A percentile compares a stretch with the other conserved stretches of the same genome.
These are phyloP conservation scores for Thalassoma bifasciatum DNA, from an alignment of 2,113 vertebrate species.

Conservation along the genomic window DNA sequence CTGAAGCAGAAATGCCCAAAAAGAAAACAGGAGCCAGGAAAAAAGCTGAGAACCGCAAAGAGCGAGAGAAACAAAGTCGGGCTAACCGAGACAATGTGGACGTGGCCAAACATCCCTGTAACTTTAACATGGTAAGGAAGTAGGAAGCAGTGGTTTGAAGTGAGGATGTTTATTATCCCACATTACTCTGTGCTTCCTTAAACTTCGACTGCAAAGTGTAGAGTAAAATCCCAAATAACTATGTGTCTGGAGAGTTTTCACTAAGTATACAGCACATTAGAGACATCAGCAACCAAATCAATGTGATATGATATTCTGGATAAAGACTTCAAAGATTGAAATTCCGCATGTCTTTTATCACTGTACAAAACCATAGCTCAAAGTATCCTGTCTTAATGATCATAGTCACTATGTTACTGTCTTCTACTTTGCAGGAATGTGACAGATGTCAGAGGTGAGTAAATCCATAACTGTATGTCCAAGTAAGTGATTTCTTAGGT, in stretches of 20 bases:
- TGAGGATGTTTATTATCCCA: too few relatives aligned
- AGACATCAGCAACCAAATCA: too few relatives aligned
- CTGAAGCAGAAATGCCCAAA: slow-evolving; percentile 89
- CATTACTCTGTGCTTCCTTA: too few relatives aligned
- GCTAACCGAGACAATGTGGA: slow-evolving; percentile 90
- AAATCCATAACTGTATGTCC: not conserved
- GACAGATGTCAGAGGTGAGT: slow-evolving; percentile 97
- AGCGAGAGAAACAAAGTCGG: slow-evolving; percentile 93
- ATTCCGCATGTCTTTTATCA: not conserved
- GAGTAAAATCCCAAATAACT: too few relatives aligned
- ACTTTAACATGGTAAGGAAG: slow-evolving; percentile 85
- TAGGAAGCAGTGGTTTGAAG: too few relatives aligned
- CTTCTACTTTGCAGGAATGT: slow-evolving; percentile 89
- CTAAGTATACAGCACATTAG: too few relatives aligned
- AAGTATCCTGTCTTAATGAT: not conserved
- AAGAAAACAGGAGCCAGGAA: slow-evolving; percentile 98
- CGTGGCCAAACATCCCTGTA: slow-evolving; percentile 96
- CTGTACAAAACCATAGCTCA: not conserved
- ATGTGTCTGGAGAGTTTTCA: too few relatives aligned
- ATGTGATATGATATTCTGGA: too few relatives aligned
- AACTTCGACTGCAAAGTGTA: too few relatives aligned
- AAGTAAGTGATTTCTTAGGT: not conserved
- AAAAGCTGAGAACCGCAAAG: slow-evolving; percentile 95
- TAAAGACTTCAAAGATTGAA: too few relatives aligned
- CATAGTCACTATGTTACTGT: not conserved